Conservation (phyloP, 2,888 invertebrate genomes). For the Rhyacophila evoluta region DNA sequence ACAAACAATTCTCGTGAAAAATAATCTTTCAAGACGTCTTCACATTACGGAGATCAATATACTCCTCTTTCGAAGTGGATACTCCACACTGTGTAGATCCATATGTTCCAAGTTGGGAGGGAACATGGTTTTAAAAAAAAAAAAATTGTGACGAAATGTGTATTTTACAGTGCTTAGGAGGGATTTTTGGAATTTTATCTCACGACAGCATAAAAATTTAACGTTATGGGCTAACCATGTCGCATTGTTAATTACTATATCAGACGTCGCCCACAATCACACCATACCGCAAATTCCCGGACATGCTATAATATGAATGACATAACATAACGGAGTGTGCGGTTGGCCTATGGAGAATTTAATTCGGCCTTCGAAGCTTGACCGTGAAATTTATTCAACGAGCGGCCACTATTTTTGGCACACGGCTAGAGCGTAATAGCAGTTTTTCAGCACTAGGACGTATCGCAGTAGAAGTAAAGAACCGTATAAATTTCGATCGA, state of each 20-base stretch:
- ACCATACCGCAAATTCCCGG: not conserved
- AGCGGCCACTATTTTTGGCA: not conserved
- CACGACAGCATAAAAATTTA: too few relatives aligned
- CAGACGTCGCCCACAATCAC: not conserved
- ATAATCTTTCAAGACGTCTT: too few relatives aligned
- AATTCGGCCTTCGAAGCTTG: not conserved
- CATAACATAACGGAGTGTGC: not conserved
- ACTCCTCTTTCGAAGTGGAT: too few relatives aligned
- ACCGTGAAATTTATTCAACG: not conserved
- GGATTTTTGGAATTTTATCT: too few relatives aligned
- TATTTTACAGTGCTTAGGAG: not conserved
- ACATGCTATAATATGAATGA: not conserved
- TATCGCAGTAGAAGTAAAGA: not conserved
- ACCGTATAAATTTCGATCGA: not conserved
- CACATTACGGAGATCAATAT: too few relatives aligned
- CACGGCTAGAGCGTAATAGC: not conserved
- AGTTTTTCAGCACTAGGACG: not conserved
- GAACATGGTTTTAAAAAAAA: too few relatives aligned
- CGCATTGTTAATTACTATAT: not conserved
- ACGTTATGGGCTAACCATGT: not conserved
- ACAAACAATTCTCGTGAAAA: too few relatives aligned
- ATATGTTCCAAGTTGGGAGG: too few relatives aligned
- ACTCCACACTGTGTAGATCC: too few relatives aligned
- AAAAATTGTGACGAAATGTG: not conserved
- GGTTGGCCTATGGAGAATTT: not conserved